Evolutionary conservation across 2,113 vertebrate genomes (phyloP), one percentile per base, ranked within the genome.

Genomic region (Trachemys scripta): DNA sequence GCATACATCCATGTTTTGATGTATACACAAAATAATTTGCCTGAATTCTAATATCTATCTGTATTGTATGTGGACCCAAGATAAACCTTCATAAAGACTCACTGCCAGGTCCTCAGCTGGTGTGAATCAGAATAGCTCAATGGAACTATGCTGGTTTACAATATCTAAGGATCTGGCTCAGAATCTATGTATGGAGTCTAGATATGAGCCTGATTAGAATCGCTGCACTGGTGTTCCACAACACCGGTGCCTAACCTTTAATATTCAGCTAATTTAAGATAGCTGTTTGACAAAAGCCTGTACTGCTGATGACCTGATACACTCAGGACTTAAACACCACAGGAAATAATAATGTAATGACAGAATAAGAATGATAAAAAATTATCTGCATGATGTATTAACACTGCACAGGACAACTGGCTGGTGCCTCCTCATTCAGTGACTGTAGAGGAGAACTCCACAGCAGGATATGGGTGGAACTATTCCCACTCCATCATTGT

Each of bases 291-390:
- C 81, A 96, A 93, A 96, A 1, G 29, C 65, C 87, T 24, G 3
- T 24, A 62, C 72, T 93, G 62, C 87, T 94, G 89, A 95, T 96
- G 93, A 92, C 87, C 89, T 88, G 96, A 92, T 95, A 90, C 25
- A 57, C 45, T 86, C 81, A 88, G 78, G 89, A 93, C 51, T 93
- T 82, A 92, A 95, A 95, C 76, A 93, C 83, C 69, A 82, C 35
- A 81, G 75, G 82, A 88, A 92, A 93, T 76, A 95, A 51, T n/a
- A 69, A 65, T n/a, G 54, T n/a, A 69, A 69, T 88, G 80, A 51
- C 80, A 88, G 83, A 51, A 89, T 72, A 92, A 89, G 72, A 84
- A 8, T 90, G 95, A 94, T 78, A 86, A 88, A 96, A 25, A 76
- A 53, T 45, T 47, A 69, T 90, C 45, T 53, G 62, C 38, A n/a